Evolutionary conservation across 2,113 vertebrate species (phyloP), one percentile per base, ranked within the genome.

Genomic region (Pyxicephalus adspersus): DNA sequence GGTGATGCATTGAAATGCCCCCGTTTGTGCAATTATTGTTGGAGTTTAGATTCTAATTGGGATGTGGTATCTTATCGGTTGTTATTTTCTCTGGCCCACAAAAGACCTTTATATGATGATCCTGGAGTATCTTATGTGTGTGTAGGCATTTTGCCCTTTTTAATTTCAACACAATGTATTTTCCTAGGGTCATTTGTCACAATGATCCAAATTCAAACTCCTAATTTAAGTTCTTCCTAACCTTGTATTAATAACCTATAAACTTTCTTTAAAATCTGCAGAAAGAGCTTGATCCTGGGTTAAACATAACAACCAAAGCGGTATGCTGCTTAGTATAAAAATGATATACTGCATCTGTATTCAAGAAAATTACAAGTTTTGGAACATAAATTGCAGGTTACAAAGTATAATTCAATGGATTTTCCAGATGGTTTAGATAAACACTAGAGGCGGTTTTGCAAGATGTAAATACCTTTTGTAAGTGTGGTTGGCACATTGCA

Each of bases 381-480:
- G 25, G 67, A 54, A 71, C 34, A 54, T 54, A 71, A 71, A 52
- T 45, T 71, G 67, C 19, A 54, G 45, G 67, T 71, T 71, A 71
- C 54, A 54, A 71, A 28, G 67, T 54, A 28, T 71, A 28, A 50
- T 28, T 54, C 67, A 71, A 26, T 71, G 50, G 13, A 28, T 45
- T 71, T 54, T 52, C 50, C 67, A 71, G 50, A 54, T 71, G 50
- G 65, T 54, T 71, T 71, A 54, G 22, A 71, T 71, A 71, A 71
- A 71, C 67, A 54, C 1, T 28, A 17, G 25, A 28, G 25, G 65
- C 28, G 9, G 67, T 54, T 71, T 28, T 71, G 23, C 45, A 52
- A 52, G 23, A 51, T 18, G 45, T 71, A 71, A 71, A 71, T 71
- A 71, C 25, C 67, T 52, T 11, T 11, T 71, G 45, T 51, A 51